Evolutionary conservation across 2,797 vertebrate genomes (phyloP).

Genomic region (Siniperca scherzeri): DNA sequence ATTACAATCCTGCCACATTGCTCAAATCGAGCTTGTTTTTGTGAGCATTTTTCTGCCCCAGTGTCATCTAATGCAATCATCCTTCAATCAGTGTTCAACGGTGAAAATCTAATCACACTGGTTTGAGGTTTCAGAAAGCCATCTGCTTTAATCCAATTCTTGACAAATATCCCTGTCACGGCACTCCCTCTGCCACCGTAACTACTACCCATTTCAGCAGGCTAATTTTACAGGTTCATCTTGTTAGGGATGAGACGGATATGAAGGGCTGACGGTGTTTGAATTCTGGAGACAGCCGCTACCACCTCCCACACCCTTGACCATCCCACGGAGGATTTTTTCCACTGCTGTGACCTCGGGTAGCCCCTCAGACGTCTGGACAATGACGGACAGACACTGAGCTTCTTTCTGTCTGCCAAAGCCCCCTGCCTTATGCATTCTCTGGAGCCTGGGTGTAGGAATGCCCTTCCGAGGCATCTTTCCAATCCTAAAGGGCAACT

Average conservation of each 20-base stretch:
- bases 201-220: constrained; percentile 61
- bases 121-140: constrained; percentile 76
- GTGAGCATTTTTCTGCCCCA: constrained; percentile 42
- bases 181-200: constrained; percentile 62
- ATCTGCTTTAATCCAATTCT: constrained; percentile 82
- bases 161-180: constrained; percentile 74
- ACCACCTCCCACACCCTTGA: constrained; percentile 56
- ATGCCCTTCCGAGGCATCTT: constrained; percentile 65
- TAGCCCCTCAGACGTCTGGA: constrained; percentile 44
- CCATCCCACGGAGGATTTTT: constrained; percentile 71
- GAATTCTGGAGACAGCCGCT: constrained; percentile 67
- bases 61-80: constrained; percentile 78
- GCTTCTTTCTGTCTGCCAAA: constrained; percentile 62
- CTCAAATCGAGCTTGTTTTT: constrained; percentile 62
- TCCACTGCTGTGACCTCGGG: constrained; percentile 50
- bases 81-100: constrained; percentile 75
- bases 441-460: constrained; percentile 65
- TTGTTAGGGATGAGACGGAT: constrained; percentile 66
- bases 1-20: constrained; percentile 49
- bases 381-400: constrained; percentile 66
- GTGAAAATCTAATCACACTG: constrained; percentile 79
- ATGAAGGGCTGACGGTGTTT: constrained; percentile 58
- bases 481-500: constrained; percentile 82
- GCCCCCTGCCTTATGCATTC: constrained; percentile 58
- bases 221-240: constrained; percentile 79